Evolutionary conservation across 2,888 invertebrate genomes (phyloP).

Genomic region (Clitarchus hookeri): DNA sequence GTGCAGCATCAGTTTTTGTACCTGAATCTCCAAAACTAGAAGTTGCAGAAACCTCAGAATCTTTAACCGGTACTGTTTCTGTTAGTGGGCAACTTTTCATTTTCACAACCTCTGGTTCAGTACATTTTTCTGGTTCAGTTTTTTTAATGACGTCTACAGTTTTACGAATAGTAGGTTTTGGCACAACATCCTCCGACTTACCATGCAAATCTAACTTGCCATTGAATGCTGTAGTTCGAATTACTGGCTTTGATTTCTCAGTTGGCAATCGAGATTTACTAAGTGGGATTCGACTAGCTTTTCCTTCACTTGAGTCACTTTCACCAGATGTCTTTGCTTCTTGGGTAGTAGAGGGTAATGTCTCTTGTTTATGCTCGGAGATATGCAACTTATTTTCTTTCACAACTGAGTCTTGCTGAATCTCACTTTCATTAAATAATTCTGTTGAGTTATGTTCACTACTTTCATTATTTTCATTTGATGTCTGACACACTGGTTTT

Average conservation of each 20-base stretch:
- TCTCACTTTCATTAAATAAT: not conserved
- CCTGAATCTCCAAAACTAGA: not conserved
- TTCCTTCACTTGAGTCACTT: not conserved
- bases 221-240: slow-evolving; percentile 31
- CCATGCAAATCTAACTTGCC: slow-evolving; percentile 31
- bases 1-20: not conserved
- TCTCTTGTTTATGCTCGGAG: not conserved
- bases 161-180: slow-evolving; percentile 31
- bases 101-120: not conserved
- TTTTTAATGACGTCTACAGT: slow-evolving; percentile 25
- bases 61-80: not conserved
- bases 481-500: not conserved
- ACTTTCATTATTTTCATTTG: not conserved
- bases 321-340: not conserved
- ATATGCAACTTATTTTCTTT: no score
- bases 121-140: not conserved
- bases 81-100: not conserved
- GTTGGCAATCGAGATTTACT: slow-evolving; percentile 21
- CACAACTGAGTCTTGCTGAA: slow-evolving; percentile 17
- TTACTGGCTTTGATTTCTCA: slow-evolving; percentile 32
- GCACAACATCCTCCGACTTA: slow-evolving; percentile 28
- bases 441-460: not conserved
- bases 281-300: slow-evolving; percentile 37
- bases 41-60: not conserved
- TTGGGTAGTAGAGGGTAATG: not conserved